Conservation (phyloP, 2,888 invertebrate genomes). For the Thyatira batis region DNA sequence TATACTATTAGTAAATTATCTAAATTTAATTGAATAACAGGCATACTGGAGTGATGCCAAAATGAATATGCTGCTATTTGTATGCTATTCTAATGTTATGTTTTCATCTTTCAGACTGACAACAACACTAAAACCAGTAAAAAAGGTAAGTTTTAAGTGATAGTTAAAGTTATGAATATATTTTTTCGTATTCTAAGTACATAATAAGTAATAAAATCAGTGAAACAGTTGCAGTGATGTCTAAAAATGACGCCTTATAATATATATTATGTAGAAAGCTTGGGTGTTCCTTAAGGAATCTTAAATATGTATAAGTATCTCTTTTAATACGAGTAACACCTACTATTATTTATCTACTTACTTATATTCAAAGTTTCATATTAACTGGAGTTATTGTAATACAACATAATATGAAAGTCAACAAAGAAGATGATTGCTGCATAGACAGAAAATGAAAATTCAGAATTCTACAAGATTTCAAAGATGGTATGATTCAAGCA, state of each 20-base stretch:
- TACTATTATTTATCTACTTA: neutral
- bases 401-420: neutral
- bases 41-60: slow-evolving; percentile 45
- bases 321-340: neutral
- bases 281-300: neutral
- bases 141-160: slow-evolving; percentile 76
- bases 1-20: neutral
- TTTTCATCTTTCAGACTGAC: slow-evolving; percentile 77
- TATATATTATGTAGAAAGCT: neutral
- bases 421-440: slow-evolving; percentile 3
- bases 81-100: slow-evolving; percentile 15
- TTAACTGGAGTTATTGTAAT: neutral
- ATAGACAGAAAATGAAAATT: neutral
- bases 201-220: neutral
- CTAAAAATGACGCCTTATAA: neutral
- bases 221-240: neutral
- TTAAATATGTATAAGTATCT: neutral
- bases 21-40: slow-evolving; percentile 31
- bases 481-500: neutral
- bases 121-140: slow-evolving; percentile 76
- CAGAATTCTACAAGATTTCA: neutral
- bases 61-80: slow-evolving; percentile 15
- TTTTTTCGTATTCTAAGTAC: neutral
- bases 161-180: neutral
- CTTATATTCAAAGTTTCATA: neutral